Conservation (phyloP, 2,888 invertebrate species). For the Xestia ashworthii region DNA sequence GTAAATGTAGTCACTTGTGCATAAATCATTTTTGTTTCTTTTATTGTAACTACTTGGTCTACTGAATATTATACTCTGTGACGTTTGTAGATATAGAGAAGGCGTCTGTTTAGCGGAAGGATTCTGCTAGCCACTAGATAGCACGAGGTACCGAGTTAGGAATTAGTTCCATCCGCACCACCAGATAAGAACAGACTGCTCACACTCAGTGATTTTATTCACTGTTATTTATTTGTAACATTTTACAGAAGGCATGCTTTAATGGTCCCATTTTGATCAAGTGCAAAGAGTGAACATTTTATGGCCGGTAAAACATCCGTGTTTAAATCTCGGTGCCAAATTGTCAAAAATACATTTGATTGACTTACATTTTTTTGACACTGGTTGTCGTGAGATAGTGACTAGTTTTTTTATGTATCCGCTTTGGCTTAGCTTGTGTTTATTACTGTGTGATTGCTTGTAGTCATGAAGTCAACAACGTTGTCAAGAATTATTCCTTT, state of each 20-base stretch:
- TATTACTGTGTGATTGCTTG: neutral
- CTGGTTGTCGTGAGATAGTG: neutral
- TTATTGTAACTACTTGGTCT: neutral
- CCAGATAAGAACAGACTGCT: slow-evolving; percentile 20
- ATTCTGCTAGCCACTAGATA: slow-evolving; percentile 65
- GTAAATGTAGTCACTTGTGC: neutral
- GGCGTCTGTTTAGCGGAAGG: slow-evolving; percentile 60
- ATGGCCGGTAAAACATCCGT: neutral
- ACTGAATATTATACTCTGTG: slow-evolving; percentile 47
- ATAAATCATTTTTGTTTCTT: neutral
- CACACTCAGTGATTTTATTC: neutral
- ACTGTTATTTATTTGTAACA: neutral
- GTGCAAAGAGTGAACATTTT: neutral
- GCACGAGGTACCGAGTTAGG: slow-evolving; percentile 62
- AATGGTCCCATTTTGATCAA: neutral
- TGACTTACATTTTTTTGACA: neutral
- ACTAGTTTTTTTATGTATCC: neutral
- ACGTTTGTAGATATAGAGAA: slow-evolving; percentile 24
- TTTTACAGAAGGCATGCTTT: neutral
- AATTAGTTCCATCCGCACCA: slow-evolving; percentile 55
- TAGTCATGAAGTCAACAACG: too few relatives aligned
- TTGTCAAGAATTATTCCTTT: neutral
- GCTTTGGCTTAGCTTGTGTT: neutral
- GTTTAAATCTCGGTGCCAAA: neutral
- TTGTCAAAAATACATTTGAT: neutral